These are phyloP conservation scores for Petromus typicus DNA, from an alignment of 2,113 vertebrate genomes.

Conservation along the genomic window DNA sequence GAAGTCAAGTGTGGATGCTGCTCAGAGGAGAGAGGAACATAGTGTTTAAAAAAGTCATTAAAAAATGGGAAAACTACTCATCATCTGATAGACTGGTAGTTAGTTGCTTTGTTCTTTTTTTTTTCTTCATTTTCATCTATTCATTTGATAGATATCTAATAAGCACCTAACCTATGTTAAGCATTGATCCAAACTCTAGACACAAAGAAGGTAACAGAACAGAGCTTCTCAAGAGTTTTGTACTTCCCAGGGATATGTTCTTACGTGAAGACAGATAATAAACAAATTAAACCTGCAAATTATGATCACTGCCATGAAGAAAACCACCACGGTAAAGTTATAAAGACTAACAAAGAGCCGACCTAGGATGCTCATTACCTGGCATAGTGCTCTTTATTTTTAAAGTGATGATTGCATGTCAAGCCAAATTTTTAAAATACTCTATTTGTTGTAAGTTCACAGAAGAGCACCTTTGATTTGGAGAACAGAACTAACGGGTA, in stretches of 20 bases:
- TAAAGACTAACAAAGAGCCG: not conserved
- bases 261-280: not conserved
- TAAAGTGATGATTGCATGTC: not conserved
- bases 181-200: slow-evolving; percentile 36
- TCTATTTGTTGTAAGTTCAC: not conserved
- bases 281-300: slow-evolving; percentile 6
- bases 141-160: slow-evolving; percentile 18
- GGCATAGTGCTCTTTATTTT: not conserved
- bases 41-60: not conserved
- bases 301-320: not conserved
- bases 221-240: not conserved
- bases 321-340: not conserved
- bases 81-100: not conserved
- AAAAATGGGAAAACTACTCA: not conserved
- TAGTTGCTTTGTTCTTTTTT: not conserved
- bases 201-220: not conserved
- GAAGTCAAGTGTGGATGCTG: not conserved
- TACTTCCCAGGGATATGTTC: not conserved
- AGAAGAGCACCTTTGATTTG: not conserved
- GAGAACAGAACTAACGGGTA: not conserved
- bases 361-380: not conserved
- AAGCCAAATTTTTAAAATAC: not conserved
- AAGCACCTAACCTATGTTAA: slow-evolving; percentile 12
- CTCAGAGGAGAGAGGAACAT: not conserved
- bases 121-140: slow-evolving; percentile 3